Evolutionary conservation across 2,888 invertebrate genomes (phyloP).

Genomic region (Drosophila cognata): DNA sequence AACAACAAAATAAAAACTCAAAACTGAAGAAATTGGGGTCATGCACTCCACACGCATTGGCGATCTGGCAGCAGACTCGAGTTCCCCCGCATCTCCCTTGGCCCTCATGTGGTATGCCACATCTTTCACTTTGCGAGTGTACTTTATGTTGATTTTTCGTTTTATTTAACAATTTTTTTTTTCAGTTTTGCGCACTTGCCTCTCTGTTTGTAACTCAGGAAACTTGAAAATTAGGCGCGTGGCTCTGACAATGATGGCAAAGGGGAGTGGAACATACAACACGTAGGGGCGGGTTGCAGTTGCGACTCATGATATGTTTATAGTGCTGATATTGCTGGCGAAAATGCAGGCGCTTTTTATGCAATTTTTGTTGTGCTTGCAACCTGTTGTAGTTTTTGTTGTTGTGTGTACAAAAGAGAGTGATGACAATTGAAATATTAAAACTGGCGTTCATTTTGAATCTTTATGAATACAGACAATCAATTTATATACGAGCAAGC

Average conservation of each 20-base stretch:
- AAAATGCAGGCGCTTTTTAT: not conserved
- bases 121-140: constrained; percentile 47
- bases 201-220: not conserved
- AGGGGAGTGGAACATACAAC: not conserved
- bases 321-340: not conserved
- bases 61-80: constrained; percentile 23
- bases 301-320: constrained; percentile 3
- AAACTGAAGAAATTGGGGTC: constrained; percentile 73
- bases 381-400: not conserved
- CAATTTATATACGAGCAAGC: not conserved
- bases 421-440: not conserved
- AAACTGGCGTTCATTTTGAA: not conserved
- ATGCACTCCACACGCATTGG: constrained; percentile 68
- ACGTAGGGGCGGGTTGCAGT: not conserved
- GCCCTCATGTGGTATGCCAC: not conserved
- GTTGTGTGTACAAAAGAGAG: not conserved
- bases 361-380: not conserved
- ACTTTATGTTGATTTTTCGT: constrained; percentile 24
- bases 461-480: not conserved
- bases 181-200: constrained; percentile 10
- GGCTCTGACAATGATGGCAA: constrained; percentile 32
- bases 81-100: not conserved
- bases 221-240: constrained; percentile 56
- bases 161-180: constrained; percentile 1
- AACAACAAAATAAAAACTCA: constrained; percentile 31